These are phyloP conservation scores for Platygyra sinensis DNA, from an alignment of 64 coral and sea anemone genomes.

Conservation along the genomic window DNA sequence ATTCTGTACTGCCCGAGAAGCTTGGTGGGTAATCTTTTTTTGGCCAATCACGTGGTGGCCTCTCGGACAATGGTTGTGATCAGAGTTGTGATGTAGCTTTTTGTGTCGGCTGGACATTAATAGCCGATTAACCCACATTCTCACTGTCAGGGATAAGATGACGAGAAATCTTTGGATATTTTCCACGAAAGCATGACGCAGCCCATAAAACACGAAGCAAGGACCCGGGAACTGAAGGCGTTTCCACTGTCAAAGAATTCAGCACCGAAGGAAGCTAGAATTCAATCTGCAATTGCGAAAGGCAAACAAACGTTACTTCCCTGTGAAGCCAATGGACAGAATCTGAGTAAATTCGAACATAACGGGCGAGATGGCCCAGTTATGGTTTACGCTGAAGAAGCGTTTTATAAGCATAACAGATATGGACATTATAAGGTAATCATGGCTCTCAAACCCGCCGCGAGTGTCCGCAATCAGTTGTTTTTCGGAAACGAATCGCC, in stretches of 20 bases:
- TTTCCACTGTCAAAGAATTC: neutral
- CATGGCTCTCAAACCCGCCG: slow-evolving; percentile 57
- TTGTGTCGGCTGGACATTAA: neutral
- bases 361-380: slow-evolving; percentile 66
- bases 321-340: slow-evolving; percentile 65
- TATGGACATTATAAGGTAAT: slow-evolving; percentile 73
- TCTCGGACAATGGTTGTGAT: neutral
- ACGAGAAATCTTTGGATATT: neutral
- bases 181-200: neutral
- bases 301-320: slow-evolving; percentile 72
- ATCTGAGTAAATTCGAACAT: slow-evolving; percentile 85
- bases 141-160: neutral
- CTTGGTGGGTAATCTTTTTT: neutral
- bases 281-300: slow-evolving; percentile 85
- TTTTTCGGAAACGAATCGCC: slow-evolving; percentile 60
- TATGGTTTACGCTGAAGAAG: slow-evolving; percentile 78
- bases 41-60: neutral
- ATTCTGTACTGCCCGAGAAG: neutral
- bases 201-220: neutral
- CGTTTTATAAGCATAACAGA: neutral
- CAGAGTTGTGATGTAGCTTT: neutral
- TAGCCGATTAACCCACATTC: neutral
- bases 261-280: slow-evolving; percentile 19
- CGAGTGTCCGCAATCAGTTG: slow-evolving; percentile 85
- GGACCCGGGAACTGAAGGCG: neutral